These are phyloP conservation scores for Melieria crassipennis DNA, from an alignment of 2,888 invertebrate species.

Conservation along the genomic window DNA sequence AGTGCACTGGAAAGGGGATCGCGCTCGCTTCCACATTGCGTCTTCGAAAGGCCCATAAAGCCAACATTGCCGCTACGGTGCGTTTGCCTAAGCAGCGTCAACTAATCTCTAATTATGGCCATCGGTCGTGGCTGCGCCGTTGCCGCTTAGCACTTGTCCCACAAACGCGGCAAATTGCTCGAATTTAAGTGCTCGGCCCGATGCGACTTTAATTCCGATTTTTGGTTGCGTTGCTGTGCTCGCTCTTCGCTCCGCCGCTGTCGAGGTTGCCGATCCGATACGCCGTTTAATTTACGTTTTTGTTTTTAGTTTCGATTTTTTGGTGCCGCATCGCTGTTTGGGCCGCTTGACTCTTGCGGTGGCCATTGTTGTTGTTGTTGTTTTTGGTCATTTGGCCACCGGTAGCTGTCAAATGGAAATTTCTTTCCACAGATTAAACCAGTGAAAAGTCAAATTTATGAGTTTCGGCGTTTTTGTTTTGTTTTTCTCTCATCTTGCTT, in stretches of 20 bases:
- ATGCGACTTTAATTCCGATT: not conserved
- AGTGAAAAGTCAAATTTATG: constrained; percentile 49
- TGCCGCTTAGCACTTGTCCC: too few species aligned
- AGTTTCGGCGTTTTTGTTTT: constrained; percentile 43
- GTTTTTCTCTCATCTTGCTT: constrained; percentile 1
- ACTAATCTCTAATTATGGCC: too few species aligned
- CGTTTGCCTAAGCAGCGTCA: too few species aligned
- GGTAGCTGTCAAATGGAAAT: constrained; percentile 52
- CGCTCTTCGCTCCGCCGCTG: not conserved
- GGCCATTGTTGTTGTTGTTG: constrained; percentile 5
- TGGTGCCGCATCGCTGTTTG: too few species aligned
- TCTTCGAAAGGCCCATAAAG: too few species aligned
- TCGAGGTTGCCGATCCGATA: not conserved
- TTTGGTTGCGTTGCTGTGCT: not conserved
- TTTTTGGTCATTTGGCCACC: constrained; percentile 25
- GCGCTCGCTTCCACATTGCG: too few species aligned
- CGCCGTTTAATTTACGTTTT: constrained; percentile 1
- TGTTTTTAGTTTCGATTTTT: not conserved
- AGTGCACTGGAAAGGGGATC: too few species aligned
- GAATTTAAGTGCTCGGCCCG: too few species aligned
- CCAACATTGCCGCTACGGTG: too few species aligned
- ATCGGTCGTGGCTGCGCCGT: too few species aligned
- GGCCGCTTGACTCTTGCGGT: too few species aligned
- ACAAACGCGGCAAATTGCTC: too few species aligned
- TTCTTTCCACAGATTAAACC: constrained; percentile 50